These are phyloP conservation scores for Microtus oregoni DNA, from an alignment of 2,113 vertebrate species.

Conservation along the genomic window DNA sequence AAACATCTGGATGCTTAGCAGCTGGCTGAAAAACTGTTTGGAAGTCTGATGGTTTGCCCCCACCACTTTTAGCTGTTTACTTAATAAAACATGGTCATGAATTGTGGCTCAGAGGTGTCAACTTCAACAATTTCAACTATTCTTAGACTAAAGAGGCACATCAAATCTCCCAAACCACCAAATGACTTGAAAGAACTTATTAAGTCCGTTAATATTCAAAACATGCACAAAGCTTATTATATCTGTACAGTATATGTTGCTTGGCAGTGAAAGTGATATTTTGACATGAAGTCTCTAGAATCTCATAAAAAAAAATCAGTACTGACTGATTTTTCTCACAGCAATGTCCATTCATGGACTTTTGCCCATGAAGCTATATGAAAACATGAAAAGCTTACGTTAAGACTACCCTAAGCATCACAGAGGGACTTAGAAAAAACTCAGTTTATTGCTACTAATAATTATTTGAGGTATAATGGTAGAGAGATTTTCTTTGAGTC, in stretches of 20 bases:
- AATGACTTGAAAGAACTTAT: background rate
- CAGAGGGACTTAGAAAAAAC: background rate
- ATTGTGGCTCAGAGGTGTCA: background rate
- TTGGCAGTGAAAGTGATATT: constrained; percentile 36
- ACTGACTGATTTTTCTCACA: constrained; percentile 19
- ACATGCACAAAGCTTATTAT: background rate
- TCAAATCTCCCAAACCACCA: background rate
- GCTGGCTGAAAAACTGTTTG: constrained; percentile 36
- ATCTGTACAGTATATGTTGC: background rate
- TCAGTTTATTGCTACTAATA: background rate
- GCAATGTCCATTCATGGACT: background rate
- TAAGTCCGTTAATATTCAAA: background rate
- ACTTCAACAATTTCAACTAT: constrained; percentile 26
- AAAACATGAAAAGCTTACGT: background rate
- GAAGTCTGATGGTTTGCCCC: background rate
- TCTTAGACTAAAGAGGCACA: constrained; percentile 31
- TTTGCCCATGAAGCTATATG: background rate
- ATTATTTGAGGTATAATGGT: background rate
- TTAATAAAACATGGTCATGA: constrained; percentile 28
- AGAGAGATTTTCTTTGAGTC: background rate
- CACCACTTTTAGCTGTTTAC: constrained; percentile 19
- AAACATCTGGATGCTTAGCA: constrained; percentile 52
- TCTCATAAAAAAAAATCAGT: background rate
- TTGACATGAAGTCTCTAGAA: background rate
- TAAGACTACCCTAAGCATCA: background rate